phyloP scores from a whole-genome alignment of 1,140 invertebrate genomes.

The Temnothorax curvispinosus region DNA sequence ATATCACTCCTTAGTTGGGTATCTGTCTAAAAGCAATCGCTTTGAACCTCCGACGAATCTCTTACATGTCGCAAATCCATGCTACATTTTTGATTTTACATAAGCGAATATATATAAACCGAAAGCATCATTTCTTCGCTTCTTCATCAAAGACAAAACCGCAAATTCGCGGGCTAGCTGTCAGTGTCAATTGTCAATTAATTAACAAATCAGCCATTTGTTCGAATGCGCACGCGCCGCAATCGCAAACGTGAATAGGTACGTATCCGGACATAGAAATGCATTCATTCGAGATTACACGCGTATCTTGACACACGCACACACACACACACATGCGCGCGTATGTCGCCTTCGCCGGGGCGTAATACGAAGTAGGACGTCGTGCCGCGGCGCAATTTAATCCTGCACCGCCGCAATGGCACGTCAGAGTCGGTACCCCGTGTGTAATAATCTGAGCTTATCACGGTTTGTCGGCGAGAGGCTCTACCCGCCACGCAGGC shows the following conservation, averaged over 20 bases:
- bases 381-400: slow-evolving; percentile 25
- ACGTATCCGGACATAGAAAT: not conserved
- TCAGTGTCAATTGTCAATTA: not conserved
- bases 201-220: not conserved
- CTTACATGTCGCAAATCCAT: no score
- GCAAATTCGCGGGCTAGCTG: not conserved
- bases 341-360: not conserved
- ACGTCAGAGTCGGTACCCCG: slow-evolving; percentile 3
- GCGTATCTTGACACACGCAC: not conserved
- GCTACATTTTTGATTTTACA: not conserved
- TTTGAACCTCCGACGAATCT: not conserved
- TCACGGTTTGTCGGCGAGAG: slow-evolving; percentile 65
- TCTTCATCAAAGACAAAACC: not conserved
- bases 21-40: no score
- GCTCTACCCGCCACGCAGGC: slow-evolving; percentile 37
- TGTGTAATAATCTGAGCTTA: slow-evolving; percentile 71
- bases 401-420: not conserved
- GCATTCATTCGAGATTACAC: slow-evolving; percentile 16
- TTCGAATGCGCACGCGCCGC: not conserved
- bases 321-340: not conserved
- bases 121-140: not conserved
- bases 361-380: not conserved
- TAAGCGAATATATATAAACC: no score
- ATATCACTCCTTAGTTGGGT: not conserved
- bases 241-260: slow-evolving; percentile 1